Percentiles rank a stretch among this genome's conserved stretches.
Evolutionary conservation across 2,888 invertebrate genomes (phyloP).

Genomic region (Aspidiotus destructor): DNA sequence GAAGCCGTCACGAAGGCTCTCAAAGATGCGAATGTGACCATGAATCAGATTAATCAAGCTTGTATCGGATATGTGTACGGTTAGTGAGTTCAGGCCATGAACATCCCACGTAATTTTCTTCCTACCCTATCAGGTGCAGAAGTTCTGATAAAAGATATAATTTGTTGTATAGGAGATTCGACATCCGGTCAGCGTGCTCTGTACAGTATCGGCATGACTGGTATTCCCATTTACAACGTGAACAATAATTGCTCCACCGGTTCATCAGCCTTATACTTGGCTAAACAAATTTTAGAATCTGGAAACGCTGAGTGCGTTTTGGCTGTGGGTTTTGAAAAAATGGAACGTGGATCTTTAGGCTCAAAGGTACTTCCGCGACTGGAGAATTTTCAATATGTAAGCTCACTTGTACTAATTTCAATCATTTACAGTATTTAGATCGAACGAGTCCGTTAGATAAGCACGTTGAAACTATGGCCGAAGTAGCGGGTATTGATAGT

Average conservation of each 20-base stretch:
- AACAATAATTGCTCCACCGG: slow-evolving; percentile 99
- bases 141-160: too few relatives aligned
- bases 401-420: neutral
- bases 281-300: slow-evolving; percentile 83
- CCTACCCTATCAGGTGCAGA: too few relatives aligned
- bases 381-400: neutral
- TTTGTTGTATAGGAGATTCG: slow-evolving; percentile 60
- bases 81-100: slow-evolving; percentile 39
- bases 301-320: slow-evolving; percentile 79
- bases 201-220: slow-evolving; percentile 89
- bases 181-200: slow-evolving; percentile 90
- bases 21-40: slow-evolving; percentile 66
- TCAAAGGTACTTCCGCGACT: slow-evolving; percentile 49
- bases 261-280: slow-evolving; percentile 79
- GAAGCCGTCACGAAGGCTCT: slow-evolving; percentile 86
- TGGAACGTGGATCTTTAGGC: slow-evolving; percentile 83
- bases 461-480: slow-evolving; percentile 75
- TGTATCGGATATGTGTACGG: slow-evolving; percentile 87
- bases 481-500: slow-evolving; percentile 66
- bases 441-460: slow-evolving; percentile 82
- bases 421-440: slow-evolving; percentile 45
- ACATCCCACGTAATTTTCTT: too few relatives aligned
- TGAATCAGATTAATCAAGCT: slow-evolving; percentile 74
- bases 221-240: slow-evolving; percentile 94
- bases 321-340: slow-evolving; percentile 96